Conservation (phyloP, 1,140 invertebrate species). For the Lysiphlebus fabarum region DNA sequence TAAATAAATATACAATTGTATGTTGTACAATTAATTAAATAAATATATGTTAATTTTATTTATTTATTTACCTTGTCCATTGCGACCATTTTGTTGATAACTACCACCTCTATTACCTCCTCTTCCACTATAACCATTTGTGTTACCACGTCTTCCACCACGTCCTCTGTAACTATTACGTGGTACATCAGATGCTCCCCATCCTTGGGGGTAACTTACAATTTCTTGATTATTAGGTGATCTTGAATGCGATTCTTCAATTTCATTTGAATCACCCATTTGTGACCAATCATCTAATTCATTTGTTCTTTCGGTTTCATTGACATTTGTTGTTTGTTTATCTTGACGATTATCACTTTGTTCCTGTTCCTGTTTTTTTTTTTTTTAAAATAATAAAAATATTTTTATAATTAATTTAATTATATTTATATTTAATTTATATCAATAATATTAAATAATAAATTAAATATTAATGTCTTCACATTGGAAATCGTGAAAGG, state of each 20-base stretch:
- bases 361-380: conserved; percentile 27
- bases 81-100: conserved; percentile 52
- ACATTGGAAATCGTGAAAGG: background rate
- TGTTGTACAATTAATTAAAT: no score
- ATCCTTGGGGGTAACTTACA: conserved; percentile 39
- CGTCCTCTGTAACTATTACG: conserved; percentile 45
- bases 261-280: conserved; percentile 34
- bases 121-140: conserved; percentile 48
- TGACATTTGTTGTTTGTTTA: conserved; percentile 31
- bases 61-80: conserved; percentile 44
- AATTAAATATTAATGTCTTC: background rate
- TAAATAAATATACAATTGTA: no score
- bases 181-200: conserved; percentile 49
- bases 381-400: no score
- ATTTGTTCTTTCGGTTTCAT: conserved; percentile 35
- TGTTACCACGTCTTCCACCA: conserved; percentile 44
- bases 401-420: no score
- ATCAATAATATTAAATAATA: no score
- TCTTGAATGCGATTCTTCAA: conserved; percentile 42
- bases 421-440: no score
- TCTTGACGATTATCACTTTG: conserved; percentile 38
- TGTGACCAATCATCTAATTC: conserved; percentile 46
- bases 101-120: conserved; percentile 42
- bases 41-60: no score
- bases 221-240: conserved; percentile 39